Evolutionary conservation across 1,140 invertebrate genomes (phyloP), one percentile per base, ranked within the genome.

Genomic region (Drosophila erecta): DNA sequence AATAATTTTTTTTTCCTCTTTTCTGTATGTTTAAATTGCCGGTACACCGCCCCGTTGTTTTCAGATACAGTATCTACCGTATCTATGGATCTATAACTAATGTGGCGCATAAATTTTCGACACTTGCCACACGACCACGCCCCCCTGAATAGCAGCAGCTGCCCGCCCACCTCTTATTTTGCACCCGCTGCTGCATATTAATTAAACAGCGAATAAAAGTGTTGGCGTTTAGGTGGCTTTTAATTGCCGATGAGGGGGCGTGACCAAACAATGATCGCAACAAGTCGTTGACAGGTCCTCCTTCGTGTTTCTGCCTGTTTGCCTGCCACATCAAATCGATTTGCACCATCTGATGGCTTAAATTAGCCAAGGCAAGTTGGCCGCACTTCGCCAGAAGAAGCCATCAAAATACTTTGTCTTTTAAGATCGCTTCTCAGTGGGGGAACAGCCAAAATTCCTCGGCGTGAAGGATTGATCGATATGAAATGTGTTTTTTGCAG

Each of bases 91-190:
- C 64, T 70, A 76, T 67, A 87, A 69, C 76, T 83, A 81, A 81
- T 83, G 75, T 74, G 75, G 73, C 65, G 79, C 74, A 87, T 87
- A 79, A 79, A 89, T 84, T 89, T 79, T 65, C 59, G 70, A 67
- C 78, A 79, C 76, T 66, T 53, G 72, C 61, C 59, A 76, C 75
- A 56, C 43, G 41, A 17, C 53, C 72, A 59, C 79, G 65, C 79
- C 80, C 75, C 80, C 37, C 66, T n/a, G 30, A 38, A 17, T 15
- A 37, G 35, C 37, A 35, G 58, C 47, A 17, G 51, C 41, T 40
- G 65, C 64, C 66, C 50, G 65, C 64, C 66, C 50, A 70, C 66
- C 61, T 30, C 30, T 30, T 69, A 17, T 41, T 50, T 30, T 51
- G 11, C 30, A 70, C 56, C 76, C 66, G 71, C 41, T 74, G 67